Conservation (phyloP, 1,140 invertebrate genomes). For the Aporrectodea caliginosa region DNA sequence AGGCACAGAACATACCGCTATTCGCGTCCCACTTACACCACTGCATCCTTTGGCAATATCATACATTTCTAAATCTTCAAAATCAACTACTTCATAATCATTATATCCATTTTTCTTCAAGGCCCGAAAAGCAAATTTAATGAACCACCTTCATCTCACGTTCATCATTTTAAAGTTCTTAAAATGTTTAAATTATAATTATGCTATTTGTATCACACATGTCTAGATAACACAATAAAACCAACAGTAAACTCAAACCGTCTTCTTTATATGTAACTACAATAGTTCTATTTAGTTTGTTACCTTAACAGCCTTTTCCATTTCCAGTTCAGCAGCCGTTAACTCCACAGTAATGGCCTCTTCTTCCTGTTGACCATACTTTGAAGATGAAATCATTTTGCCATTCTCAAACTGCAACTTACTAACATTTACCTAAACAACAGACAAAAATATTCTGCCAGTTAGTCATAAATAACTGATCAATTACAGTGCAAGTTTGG, state of each 20-base stretch:
- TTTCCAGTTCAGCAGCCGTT: constrained; percentile 70
- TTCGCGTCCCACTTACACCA: too few species aligned
- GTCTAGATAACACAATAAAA: too few species aligned
- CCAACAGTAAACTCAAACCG: too few species aligned
- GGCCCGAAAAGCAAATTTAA: background rate
- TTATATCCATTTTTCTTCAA: too few species aligned
- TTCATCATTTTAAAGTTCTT: background rate
- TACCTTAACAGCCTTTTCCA: constrained; percentile 59
- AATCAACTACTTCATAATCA: too few species aligned
- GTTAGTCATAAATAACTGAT: too few species aligned
- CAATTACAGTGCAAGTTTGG: too few species aligned
- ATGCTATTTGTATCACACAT: background rate
- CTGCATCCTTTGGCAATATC: too few species aligned
- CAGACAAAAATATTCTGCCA: too few species aligned
- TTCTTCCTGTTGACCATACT: constrained; percentile 66
- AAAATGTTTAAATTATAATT: background rate
- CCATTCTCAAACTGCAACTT: constrained; percentile 65
- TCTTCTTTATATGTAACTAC: background rate
- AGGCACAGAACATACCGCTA: too few species aligned
- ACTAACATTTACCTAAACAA: constrained; percentile 68
- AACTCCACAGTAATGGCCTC: constrained; percentile 65
- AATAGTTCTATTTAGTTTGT: background rate
- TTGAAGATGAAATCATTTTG: constrained; percentile 77
- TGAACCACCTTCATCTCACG: background rate
- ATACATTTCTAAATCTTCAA: too few species aligned